Percentiles rank a stretch among this genome's conserved stretches.
phyloP scores from a whole-genome alignment of 1,140 invertebrate species.

The Philotrypesis tridentata region DNA sequence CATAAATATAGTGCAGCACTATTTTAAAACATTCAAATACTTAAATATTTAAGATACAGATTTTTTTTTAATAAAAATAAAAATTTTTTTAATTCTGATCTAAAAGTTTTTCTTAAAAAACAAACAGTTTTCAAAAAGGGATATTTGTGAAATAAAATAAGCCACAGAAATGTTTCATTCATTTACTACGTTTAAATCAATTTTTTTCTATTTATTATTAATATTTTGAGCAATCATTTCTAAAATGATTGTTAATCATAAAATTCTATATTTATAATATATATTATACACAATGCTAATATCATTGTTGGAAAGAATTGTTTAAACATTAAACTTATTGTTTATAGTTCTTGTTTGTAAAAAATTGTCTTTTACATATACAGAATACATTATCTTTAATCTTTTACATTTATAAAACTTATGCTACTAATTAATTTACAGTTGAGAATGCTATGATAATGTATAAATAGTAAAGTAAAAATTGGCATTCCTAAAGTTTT shows the following conservation, averaged over 20 bases:
- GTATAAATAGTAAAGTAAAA: constrained; percentile 31
- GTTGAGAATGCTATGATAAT: constrained; percentile 15
- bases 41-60: too few species aligned
- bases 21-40: too few species aligned
- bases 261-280: neutral
- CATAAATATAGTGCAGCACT: too few species aligned
- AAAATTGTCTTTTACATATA: constrained; percentile 1
- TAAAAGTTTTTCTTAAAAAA: too few species aligned
- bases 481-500: constrained; percentile 19
- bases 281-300: neutral
- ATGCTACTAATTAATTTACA: constrained; percentile 15
- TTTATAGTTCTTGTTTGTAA: neutral
- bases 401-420: constrained; percentile 32
- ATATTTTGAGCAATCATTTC: neutral
- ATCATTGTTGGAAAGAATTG: neutral
- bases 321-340: neutral
- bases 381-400: constrained; percentile 12
- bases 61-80: too few species aligned
- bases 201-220: neutral
- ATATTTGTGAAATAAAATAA: neutral
- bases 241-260: neutral
- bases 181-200: neutral
- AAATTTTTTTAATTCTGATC: too few species aligned
- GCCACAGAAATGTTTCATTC: neutral
- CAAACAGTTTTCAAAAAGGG: too few species aligned